These are phyloP conservation scores for Limulus polyphemus DNA, from an alignment of 2,888 invertebrate genomes.

Conservation along the genomic window DNA sequence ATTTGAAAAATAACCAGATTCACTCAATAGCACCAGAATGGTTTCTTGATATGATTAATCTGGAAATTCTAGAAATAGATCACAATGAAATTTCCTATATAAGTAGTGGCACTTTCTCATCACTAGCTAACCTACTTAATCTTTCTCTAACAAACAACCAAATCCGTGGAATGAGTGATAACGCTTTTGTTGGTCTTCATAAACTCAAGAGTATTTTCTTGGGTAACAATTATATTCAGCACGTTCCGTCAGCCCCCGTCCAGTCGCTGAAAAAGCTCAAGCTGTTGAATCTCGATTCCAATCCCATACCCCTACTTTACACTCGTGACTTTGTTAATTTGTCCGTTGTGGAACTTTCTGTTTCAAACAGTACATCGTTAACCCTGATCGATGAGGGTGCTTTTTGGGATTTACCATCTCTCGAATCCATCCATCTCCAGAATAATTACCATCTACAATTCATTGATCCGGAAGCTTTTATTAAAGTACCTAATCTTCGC, in stretches of 20 bases:
- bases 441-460: constrained; percentile 37
- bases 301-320: constrained; percentile 26
- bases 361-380: constrained; percentile 36
- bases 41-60: constrained; percentile 35
- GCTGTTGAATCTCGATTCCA: constrained; percentile 27
- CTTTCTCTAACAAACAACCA: constrained; percentile 32
- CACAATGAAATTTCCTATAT: constrained; percentile 34
- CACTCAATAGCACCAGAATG: constrained; percentile 34
- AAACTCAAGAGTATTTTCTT: constrained; percentile 28
- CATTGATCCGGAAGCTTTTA: constrained; percentile 37
- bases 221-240: constrained; percentile 18
- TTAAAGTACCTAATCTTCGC: constrained; percentile 33
- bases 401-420: constrained; percentile 35
- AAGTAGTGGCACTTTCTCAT: constrained; percentile 30
- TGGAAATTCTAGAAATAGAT: constrained; percentile 32
- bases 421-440: constrained; percentile 34
- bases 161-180: constrained; percentile 31
- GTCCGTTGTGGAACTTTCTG: constrained; percentile 32
- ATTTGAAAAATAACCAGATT: constrained; percentile 35
- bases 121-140: constrained; percentile 29
- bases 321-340: constrained; percentile 30
- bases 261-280: constrained; percentile 22
- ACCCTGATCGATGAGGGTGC: constrained; percentile 35
- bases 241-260: constrained; percentile 22
- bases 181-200: constrained; percentile 33